Base-by-base conservation (phyloP, 2,113 vertebrate species). In the Trematocara unimaculatum region DNA sequence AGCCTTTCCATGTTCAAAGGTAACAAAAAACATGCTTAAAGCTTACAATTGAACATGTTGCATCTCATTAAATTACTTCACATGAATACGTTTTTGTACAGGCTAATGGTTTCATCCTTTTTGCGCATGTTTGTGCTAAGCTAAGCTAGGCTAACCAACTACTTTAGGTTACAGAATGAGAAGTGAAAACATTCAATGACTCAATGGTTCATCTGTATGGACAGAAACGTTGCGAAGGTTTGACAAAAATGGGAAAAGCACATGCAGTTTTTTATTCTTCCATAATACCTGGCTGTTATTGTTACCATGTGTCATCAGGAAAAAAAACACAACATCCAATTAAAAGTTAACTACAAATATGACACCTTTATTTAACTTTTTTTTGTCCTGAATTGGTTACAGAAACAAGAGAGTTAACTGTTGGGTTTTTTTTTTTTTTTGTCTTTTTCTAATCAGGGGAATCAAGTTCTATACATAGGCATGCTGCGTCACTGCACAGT, bases 401-500 rank as follows among this genome's bases (percentile, higher is more conserved):
- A 96, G 94, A 96, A 95, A 94, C 91, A 87, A 92, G 88, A 92
- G 89, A 94, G 84, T 93, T 86, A 89, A 92, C 89, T 67, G 90
- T 91, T 88, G 86, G 6, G 58, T 2, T 31, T 31, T 31, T 45
- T 31, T 54, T 62, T 81, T 79, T 87, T 84, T 84, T 87, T 26
- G 55, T 87, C 6, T 60, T 90, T 90, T 90, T 93, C 82, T 93
- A 94, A 92, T 92, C 81, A 92, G 93, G 92, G 93, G 89, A 92
- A 94, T 95, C 78, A 85, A 84, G 87, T 93, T 95, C 87, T 94
- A 96, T 94, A 95, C 95, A 96, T 93, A 94, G 88, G 95, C 96
- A 96, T 96, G 96, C 96, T 93, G 95, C 90, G 89, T 95, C 94
- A 95, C 94, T 90, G 94, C 94, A 96, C 94, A 91, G 94, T 96